Evolutionary conservation across 2,797 vertebrate genomes (phyloP).

Genomic region (Lemur catta): DNA sequence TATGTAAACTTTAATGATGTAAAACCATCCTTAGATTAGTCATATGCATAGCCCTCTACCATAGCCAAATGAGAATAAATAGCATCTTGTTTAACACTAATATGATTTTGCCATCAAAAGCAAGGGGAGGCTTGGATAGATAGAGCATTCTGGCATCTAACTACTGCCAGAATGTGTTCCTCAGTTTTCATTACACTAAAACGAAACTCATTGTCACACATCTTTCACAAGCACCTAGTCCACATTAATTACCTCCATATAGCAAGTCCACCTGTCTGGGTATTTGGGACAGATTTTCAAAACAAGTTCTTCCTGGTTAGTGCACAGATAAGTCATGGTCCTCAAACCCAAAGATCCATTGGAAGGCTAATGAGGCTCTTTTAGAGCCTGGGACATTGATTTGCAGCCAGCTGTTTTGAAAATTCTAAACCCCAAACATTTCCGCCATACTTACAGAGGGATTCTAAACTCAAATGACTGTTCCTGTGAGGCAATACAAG

Average conservation of each 20-base stretch:
- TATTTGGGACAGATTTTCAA: background rate
- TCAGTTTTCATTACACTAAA: background rate
- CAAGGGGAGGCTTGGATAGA: background rate
- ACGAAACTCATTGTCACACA: background rate
- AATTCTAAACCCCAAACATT: background rate
- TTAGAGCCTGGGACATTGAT: background rate
- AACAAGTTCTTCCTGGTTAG: background rate
- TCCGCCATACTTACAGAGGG: background rate
- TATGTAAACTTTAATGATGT: background rate
- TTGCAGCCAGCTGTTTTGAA: background rate
- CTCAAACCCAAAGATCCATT: background rate
- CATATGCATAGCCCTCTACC: background rate
- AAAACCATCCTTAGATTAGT: background rate
- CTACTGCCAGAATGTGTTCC: background rate
- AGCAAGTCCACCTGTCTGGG: background rate
- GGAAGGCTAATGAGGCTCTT: background rate
- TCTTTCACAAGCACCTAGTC: background rate
- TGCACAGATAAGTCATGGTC: background rate
- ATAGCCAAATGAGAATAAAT: background rate
- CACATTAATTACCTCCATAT: background rate
- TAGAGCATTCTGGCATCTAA: background rate
- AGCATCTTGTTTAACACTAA: background rate
- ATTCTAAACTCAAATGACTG: background rate
- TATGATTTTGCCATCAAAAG: background rate
- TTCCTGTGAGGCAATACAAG: fast-evolving